phyloP scores from a whole-genome alignment of 2,113 vertebrate species.

The Rhea pennata region DNA sequence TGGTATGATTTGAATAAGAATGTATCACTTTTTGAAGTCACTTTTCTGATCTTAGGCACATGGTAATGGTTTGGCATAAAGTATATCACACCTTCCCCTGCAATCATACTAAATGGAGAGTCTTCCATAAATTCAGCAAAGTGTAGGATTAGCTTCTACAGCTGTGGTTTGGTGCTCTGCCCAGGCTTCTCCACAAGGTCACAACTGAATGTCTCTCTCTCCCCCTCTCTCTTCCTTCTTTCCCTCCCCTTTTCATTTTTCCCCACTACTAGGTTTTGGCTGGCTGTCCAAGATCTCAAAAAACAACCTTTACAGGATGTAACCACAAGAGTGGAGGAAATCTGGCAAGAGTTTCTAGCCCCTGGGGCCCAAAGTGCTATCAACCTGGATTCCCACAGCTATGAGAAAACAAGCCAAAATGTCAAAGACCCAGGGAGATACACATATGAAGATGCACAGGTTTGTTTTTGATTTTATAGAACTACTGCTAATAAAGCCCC shows the following conservation, averaged over 20 bases:
- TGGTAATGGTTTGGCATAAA: neutral
- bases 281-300: constrained; percentile 95
- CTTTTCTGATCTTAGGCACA: neutral
- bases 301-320: constrained; percentile 91
- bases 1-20: neutral
- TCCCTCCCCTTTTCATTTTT: neutral
- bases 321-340: constrained; percentile 88
- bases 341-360: constrained; percentile 96
- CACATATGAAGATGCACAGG: constrained; percentile 96
- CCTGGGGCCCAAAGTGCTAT: constrained; percentile 94
- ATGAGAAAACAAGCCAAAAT: constrained; percentile 95
- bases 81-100: neutral
- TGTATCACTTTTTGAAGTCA: neutral
- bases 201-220: neutral
- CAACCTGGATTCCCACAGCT: constrained; percentile 97
- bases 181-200: neutral
- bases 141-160: accelerated
- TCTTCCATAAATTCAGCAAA: neutral
- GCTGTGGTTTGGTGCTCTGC: neutral
- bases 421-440: constrained; percentile 94
- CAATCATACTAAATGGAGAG: neutral
- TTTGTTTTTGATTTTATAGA: constrained; percentile 66
- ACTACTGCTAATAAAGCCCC: constrained; percentile 27
- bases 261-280: constrained; percentile 86
- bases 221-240: neutral